Conservation (phyloP, 2,888 invertebrate species). For the Rhingia campestris region DNA sequence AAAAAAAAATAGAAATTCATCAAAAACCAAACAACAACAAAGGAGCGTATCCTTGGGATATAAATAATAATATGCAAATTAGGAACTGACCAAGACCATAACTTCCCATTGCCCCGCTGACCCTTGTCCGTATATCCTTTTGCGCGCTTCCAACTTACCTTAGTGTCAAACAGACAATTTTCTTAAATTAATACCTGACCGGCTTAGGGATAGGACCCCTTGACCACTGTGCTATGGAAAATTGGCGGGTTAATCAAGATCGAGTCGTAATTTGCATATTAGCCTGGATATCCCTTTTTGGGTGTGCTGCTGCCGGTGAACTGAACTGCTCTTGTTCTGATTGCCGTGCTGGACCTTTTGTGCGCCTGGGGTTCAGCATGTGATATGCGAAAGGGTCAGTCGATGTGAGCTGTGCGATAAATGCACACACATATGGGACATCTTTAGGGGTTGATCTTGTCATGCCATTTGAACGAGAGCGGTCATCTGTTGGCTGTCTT, state of each 20-base stretch:
- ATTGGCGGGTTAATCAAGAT: slow-evolving; percentile 74
- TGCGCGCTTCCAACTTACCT: slow-evolving; percentile 52
- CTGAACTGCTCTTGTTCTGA: slow-evolving; percentile 70
- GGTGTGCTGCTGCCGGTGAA: slow-evolving; percentile 20
- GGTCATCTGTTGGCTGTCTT: slow-evolving; percentile 63
- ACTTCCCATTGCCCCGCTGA: slow-evolving; percentile 69
- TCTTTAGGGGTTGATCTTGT: slow-evolving; percentile 65
- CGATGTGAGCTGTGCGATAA: slow-evolving; percentile 45
- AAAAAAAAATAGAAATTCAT: background rate
- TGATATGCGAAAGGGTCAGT: slow-evolving; percentile 57
- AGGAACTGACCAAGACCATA: slow-evolving; percentile 72
- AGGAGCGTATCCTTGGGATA: slow-evolving; percentile 47
- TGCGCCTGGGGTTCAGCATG: slow-evolving; percentile 49
- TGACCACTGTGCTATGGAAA: slow-evolving; percentile 73
- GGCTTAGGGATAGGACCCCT: slow-evolving; percentile 56
- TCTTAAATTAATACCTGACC: slow-evolving; percentile 70
- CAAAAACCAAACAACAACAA: slow-evolving; percentile 2
- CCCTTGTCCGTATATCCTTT: slow-evolving; percentile 47
- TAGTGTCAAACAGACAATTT: slow-evolving; percentile 71
- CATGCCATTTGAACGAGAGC: slow-evolving; percentile 59
- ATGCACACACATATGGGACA: slow-evolving; percentile 21
- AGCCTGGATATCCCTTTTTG: slow-evolving; percentile 32
- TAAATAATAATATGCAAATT: slow-evolving; percentile 72
- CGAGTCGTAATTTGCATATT: slow-evolving; percentile 71
- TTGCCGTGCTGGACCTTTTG: slow-evolving; percentile 72